Percentiles rank a stretch among this genome's conserved stretches.
phyloP scores from a whole-genome alignment of 2,113 vertebrate genomes.

The Desmodus rotundus region DNA sequence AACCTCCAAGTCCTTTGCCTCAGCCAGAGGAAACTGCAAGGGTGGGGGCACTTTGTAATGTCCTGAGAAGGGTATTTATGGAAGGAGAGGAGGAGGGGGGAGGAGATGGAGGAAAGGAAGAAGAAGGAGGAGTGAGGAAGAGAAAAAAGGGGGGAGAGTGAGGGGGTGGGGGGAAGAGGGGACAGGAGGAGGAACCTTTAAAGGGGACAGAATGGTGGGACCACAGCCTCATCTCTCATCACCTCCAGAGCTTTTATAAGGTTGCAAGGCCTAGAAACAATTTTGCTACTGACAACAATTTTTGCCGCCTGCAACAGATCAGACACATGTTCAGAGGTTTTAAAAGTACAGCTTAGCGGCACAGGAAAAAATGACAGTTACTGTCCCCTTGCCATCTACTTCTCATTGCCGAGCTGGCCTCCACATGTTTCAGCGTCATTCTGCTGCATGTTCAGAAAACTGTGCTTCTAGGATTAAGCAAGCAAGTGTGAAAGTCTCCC shows the following conservation, averaged over 20 bases:
- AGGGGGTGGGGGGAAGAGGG: fast-evolving
- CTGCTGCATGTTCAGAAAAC: not conserved
- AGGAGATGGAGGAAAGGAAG: not conserved
- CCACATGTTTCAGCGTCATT: not conserved
- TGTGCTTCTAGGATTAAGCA: not conserved
- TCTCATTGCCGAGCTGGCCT: not conserved
- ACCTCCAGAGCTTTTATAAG: not conserved
- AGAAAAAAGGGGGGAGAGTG: too few relatives aligned
- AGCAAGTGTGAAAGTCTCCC: not conserved
- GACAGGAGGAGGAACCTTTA: not conserved
- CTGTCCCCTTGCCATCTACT: not conserved
- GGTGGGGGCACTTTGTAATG: not conserved
- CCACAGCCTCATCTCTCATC: not conserved
- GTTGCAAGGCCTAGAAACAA: not conserved
- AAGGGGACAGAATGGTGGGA: not conserved
- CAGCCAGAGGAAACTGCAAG: not conserved
- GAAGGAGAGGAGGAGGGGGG: not conserved
- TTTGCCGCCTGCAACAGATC: not conserved
- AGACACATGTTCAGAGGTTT: not conserved
- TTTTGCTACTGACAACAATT: not conserved
- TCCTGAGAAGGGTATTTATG: not conserved
- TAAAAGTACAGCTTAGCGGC: not conserved
- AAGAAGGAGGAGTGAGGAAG: fast-evolving
- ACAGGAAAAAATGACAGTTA: not conserved
- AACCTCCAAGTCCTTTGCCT: not conserved